phyloP scores from a whole-genome alignment of 1,140 invertebrate species.

The Orchestia grillus region DNA sequence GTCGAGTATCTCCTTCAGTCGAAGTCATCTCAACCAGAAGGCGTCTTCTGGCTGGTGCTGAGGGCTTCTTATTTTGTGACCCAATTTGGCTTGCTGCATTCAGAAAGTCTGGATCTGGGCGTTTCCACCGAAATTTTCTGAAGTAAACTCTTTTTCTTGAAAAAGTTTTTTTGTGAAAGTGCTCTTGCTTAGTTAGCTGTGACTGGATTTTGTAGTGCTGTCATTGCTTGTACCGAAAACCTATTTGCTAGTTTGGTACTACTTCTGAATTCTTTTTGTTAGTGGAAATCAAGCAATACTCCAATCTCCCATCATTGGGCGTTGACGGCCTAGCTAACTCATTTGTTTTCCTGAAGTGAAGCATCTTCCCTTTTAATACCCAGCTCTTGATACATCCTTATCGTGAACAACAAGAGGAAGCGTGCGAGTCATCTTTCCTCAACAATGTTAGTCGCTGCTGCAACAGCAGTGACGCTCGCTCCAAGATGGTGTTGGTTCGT shows the following conservation, averaged over 20 bases:
- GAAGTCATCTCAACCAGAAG: background rate
- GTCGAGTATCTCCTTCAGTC: background rate
- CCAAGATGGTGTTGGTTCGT: background rate
- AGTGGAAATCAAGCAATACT: background rate
- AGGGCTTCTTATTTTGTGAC: no score
- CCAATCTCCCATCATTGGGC: background rate
- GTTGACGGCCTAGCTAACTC: background rate
- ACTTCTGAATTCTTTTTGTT: background rate
- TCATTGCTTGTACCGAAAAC: no score
- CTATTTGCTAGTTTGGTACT: background rate
- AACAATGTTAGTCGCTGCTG: background rate
- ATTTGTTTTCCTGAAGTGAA: background rate
- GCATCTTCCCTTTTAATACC: no score
- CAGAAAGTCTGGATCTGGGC: no score
- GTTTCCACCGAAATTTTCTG: no score
- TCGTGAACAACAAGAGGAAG: background rate
- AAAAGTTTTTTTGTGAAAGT: no score
- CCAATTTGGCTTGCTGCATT: no score
- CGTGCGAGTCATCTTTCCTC: background rate
- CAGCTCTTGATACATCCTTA: no score
- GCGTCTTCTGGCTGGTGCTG: background rate
- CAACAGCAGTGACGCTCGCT: background rate
- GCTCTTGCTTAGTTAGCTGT: no score
- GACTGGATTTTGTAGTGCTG: no score
- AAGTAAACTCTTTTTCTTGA: no score